Conservation (phyloP, 2,888 invertebrate species). For the Melinopterus prodromus region DNA sequence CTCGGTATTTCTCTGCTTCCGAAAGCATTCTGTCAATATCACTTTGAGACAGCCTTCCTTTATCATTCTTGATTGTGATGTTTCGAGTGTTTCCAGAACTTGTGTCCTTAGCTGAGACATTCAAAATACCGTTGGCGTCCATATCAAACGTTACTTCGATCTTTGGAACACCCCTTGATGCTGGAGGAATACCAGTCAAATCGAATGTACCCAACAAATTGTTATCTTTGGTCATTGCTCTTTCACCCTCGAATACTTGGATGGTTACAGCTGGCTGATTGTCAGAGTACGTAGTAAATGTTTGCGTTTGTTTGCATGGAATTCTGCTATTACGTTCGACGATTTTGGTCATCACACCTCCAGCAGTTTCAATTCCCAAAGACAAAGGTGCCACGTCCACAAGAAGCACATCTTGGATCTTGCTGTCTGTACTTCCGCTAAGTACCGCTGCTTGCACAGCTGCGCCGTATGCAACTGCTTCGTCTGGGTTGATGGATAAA, state of each 20-base stretch:
- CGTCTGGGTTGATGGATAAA: constrained; percentile 57
- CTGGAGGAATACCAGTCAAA: constrained; percentile 74
- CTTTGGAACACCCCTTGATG: constrained; percentile 73
- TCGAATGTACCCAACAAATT: constrained; percentile 73
- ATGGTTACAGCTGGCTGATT: constrained; percentile 81
- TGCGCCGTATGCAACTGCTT: constrained; percentile 58
- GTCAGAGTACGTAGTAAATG: constrained; percentile 79
- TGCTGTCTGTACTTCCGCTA: constrained; percentile 65
- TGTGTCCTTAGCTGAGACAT: constrained; percentile 66
- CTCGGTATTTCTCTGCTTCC: constrained; percentile 77
- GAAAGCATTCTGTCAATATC: constrained; percentile 83
- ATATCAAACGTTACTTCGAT: constrained; percentile 78
- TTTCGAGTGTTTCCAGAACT: constrained; percentile 70
- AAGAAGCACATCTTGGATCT: constrained; percentile 77
- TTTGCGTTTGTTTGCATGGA: constrained; percentile 72
- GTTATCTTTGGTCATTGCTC: constrained; percentile 83
- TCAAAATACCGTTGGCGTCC: constrained; percentile 78
- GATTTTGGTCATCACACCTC: constrained; percentile 78
- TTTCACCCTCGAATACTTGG: constrained; percentile 74
- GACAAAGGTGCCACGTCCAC: constrained; percentile 76
- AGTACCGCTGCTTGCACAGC: constrained; percentile 56
- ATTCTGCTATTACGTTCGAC: constrained; percentile 77
- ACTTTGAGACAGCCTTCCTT: constrained; percentile 79
- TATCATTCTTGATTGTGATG: constrained; percentile 85
- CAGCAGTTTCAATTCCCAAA: constrained; percentile 80